Evolutionary conservation across 2,888 invertebrate species (phyloP).

Genomic region (Graphium colonna): DNA sequence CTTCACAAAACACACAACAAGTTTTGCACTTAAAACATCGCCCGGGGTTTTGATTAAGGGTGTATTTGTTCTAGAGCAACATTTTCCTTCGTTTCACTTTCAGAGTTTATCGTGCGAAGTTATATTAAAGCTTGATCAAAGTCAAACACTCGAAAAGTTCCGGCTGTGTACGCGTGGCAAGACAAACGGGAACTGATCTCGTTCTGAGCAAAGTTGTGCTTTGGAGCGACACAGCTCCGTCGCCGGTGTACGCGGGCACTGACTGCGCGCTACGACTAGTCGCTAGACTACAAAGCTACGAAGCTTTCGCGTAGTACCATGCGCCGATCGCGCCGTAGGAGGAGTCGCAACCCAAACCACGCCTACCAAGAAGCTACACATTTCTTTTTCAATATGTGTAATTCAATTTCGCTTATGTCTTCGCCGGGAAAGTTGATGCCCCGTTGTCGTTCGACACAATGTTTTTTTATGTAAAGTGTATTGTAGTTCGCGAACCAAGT

Average conservation of each 20-base stretch:
- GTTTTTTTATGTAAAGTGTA: slow-evolving; percentile 81
- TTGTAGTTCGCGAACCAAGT: slow-evolving; percentile 76
- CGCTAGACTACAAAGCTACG: slow-evolving; percentile 42
- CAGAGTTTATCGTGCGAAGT: slow-evolving; percentile 41
- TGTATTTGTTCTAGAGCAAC: slow-evolving; percentile 43
- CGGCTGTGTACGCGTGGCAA: slow-evolving; percentile 35
- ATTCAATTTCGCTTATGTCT: slow-evolving; percentile 81
- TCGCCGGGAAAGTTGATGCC: slow-evolving; percentile 80
- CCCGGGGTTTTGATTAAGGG: slow-evolving; percentile 40
- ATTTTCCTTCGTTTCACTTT: slow-evolving; percentile 42
- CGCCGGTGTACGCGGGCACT: slow-evolving; percentile 51
- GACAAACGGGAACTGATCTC: slow-evolving; percentile 45
- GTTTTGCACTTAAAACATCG: slow-evolving; percentile 48
- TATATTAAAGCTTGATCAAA: slow-evolving; percentile 49
- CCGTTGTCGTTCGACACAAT: slow-evolving; percentile 79
- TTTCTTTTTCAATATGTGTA: slow-evolving; percentile 81
- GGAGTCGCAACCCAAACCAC: slow-evolving; percentile 72
- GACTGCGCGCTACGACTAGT: slow-evolving; percentile 42
- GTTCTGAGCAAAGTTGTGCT: slow-evolving; percentile 53
- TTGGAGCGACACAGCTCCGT: slow-evolving; percentile 47
- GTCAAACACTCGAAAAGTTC: slow-evolving; percentile 50
- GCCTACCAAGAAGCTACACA: slow-evolving; percentile 79
- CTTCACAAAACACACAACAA: slow-evolving; percentile 56
- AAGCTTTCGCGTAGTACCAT: slow-evolving; percentile 59
- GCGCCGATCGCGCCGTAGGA: slow-evolving; percentile 71